These are phyloP conservation scores for Jordanella pulchra DNA, from an alignment of 2,797 vertebrate genomes.

Conservation along the genomic window DNA sequence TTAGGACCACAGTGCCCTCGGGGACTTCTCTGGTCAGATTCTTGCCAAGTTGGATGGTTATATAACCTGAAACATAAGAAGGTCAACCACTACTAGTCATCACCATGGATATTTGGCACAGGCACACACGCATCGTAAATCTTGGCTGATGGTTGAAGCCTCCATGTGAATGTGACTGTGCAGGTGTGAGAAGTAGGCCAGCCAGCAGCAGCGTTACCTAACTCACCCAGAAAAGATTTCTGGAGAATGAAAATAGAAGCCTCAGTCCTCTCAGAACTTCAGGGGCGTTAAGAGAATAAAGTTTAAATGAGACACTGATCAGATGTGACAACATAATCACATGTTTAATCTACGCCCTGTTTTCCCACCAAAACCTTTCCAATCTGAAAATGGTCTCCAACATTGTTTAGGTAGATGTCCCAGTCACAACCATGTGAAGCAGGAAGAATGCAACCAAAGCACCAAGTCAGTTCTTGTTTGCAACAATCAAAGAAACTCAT, in stretches of 20 bases:
- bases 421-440: neutral
- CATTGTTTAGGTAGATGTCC: neutral
- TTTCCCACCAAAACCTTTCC: neutral
- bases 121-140: neutral
- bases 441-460: neutral
- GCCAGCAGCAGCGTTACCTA: conserved; percentile 73
- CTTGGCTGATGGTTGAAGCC: conserved; percentile 20
- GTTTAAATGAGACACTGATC: neutral
- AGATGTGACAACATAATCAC: neutral
- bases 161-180: conserved; percentile 15
- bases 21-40: conserved; percentile 29
- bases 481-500: neutral
- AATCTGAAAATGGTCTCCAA: neutral
- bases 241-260: conserved; percentile 46
- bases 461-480: neutral
- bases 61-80: conserved; percentile 75
- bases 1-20: neutral
- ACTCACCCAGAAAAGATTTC: conserved; percentile 74
- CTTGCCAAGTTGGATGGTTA: conserved; percentile 70
- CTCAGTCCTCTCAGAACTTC: neutral
- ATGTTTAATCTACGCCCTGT: neutral
- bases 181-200: conserved; percentile 76
- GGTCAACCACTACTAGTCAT: conserved; percentile 80
- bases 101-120: conserved; percentile 78
- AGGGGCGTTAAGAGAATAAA: neutral